Evolutionary conservation across 2,113 vertebrate species (phyloP).

Genomic region (Sterrhoptilus dennistouni): DNA sequence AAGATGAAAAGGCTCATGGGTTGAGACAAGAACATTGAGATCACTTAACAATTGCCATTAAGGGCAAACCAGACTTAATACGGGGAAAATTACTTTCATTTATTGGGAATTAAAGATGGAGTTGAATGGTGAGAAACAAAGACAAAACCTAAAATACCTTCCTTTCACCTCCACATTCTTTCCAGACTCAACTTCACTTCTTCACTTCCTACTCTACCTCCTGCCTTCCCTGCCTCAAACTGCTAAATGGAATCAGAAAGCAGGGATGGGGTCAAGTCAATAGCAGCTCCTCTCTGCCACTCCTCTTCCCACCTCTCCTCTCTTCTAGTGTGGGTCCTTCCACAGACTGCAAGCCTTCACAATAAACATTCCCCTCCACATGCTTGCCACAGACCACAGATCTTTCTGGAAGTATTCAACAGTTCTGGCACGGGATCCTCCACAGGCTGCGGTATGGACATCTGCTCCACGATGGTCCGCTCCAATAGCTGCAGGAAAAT

Average conservation of each 20-base stretch:
- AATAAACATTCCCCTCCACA: not conserved
- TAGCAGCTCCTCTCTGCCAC: not conserved
- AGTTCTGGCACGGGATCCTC: not conserved
- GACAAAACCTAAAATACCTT: not conserved
- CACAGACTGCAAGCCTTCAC: not conserved
- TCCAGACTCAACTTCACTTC: not conserved
- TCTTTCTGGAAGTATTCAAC: not conserved
- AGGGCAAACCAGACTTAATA: not conserved
- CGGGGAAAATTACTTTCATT: not conserved
- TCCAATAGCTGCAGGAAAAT: not conserved
- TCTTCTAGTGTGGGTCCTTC: not conserved
- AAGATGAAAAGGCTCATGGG: not conserved
- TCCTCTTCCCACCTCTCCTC: not conserved
- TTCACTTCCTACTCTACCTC: not conserved
- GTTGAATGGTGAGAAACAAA: not conserved
- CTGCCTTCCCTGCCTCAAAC: not conserved
- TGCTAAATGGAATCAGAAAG: not conserved
- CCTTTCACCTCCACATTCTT: not conserved
- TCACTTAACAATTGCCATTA: not conserved
- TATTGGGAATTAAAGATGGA: not conserved
- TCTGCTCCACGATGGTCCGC: not conserved
- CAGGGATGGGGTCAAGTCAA: not conserved
- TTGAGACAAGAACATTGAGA: not conserved
- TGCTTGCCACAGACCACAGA: not conserved
- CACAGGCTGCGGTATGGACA: not conserved